Evolutionary conservation across 1,140 invertebrate species (phyloP), one percentile per base, ranked within the genome.

Genomic region (Scaptomyza hsui): DNA sequence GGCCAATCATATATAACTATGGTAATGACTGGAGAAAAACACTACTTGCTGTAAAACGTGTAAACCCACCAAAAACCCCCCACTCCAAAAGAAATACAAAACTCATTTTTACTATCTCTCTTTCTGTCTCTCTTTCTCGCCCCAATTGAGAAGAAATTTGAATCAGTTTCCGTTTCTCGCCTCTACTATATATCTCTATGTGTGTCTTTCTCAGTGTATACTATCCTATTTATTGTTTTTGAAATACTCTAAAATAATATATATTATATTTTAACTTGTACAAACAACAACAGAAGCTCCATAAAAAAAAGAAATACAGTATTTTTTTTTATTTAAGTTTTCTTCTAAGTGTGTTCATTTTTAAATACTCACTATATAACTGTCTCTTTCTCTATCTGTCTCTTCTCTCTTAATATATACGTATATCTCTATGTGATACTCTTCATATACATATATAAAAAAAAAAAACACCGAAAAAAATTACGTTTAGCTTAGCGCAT

Each of bases 11-110:
- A 78, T 70, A 77, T 74, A 64, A 78, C 45, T 74, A 78, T 77
- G 74, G 78, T 90, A 90, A 90, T 90, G 89, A 90, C 89, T 90
- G 89, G 89, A 90, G 89, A 89, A 79, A 61, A 82, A 37, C 32
- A 24, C 24, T 65, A 80, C 68, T 64, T 61, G 69, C 60, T 62
- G 49, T 52, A 63, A 6, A 67, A 60, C 49, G 57, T 60, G 53
- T 72, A 42, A 64, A 64, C 42, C 62, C 61, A 18, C 52, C 48
- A 49, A 29, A 9, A 29, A 29, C 21, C 16, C 39, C 37, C 52
- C 26, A 53, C 13, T 32, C 26, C 51, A 32, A 18, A 59, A 59
- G 29, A 44, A 63, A 57, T 21, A 19, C 7, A 32, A 32, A 5
- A 78, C 63, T 78, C 62, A 78, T 60, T 56, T 4, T 16, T 32